Evolutionary conservation across 2,888 invertebrate genomes (phyloP), one percentile per base, ranked within the genome.

Genomic region (Drosophila subquinaria): DNA sequence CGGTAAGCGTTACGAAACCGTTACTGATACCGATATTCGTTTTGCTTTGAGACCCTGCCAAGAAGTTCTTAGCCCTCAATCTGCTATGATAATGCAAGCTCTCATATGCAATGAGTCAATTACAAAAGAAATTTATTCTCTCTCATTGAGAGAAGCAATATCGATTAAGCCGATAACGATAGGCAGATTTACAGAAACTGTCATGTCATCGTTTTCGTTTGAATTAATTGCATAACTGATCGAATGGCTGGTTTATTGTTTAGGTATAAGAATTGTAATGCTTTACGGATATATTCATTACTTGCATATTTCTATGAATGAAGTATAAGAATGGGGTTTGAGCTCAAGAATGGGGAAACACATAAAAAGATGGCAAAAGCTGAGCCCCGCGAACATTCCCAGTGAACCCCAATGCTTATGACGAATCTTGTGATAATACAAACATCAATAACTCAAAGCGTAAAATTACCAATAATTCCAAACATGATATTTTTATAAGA

Each of bases 301-400:
- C 42, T 36, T 52, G 23, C 20, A 33, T 15, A 33, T 23, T 50
- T 61, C 57, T 62, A 50, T 51, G 68, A 45, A 15, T 55, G 73
- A 48, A 40, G 73, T 38, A n/a, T 55, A 77, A 48, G 45, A 67
- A 62, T 10, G 43, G 8, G 17, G 47, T 17, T 55, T 30, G 15
- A 42, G 4, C 33, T 45, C 15, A 9, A 27, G 59, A 57, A 45
- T 30, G 38, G 65, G 78, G 73, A 77, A 81, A 61, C 66, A 59
- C 78, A 63, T 27, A 40, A 35, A 48, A 60, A 55, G 38, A 60
- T 64, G 47, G 50, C 65, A 66, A 56, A 38, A 38, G 38, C 17
- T 48, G n/a, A 5, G 8, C 15, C 59, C 63, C 64, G 48, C 57
- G 63, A 79, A 81, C 68, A 75, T 79, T 66, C 69, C 79, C 71